Evolutionary conservation across 1,140 invertebrate genomes (phyloP).

Genomic region (Lepeophtheirus salmonis): DNA sequence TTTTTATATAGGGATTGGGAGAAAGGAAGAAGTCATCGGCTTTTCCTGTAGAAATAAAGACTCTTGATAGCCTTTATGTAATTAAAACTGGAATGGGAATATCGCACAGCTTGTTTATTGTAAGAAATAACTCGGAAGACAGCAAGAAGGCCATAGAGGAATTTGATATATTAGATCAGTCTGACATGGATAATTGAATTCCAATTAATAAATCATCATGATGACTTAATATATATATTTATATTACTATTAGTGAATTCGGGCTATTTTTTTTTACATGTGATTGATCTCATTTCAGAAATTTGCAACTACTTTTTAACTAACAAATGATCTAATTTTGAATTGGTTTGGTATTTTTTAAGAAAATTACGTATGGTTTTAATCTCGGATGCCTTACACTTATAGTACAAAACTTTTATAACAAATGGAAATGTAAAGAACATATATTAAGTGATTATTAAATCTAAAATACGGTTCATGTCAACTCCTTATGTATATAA

Average conservation of each 20-base stretch:
- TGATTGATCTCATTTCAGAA: background rate
- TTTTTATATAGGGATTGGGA: constrained; percentile 48
- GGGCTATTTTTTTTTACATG: background rate
- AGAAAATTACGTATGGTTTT: background rate
- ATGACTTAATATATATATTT: background rate
- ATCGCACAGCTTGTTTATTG: constrained; percentile 57
- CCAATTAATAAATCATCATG: background rate
- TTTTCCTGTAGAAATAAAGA: constrained; percentile 66
- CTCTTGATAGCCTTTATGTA: constrained; percentile 57
- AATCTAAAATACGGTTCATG: too few relatives aligned
- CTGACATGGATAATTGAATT: background rate
- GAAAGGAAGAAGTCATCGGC: constrained; percentile 70
- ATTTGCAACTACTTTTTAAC: background rate
- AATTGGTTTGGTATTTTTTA: background rate
- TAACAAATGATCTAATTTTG: background rate
- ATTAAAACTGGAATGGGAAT: constrained; percentile 59
- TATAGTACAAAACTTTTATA: background rate
- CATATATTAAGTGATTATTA: too few relatives aligned
- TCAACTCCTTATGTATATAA: too few relatives aligned
- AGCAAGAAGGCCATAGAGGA: constrained; percentile 28
- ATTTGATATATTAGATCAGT: constrained; percentile 1
- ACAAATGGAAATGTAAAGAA: too few relatives aligned
- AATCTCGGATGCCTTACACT: too few relatives aligned
- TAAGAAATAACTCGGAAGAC: constrained; percentile 41
- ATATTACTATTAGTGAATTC: background rate